Conservation (phyloP, 2,888 invertebrate genomes). For the Epinotia demarniana region DNA sequence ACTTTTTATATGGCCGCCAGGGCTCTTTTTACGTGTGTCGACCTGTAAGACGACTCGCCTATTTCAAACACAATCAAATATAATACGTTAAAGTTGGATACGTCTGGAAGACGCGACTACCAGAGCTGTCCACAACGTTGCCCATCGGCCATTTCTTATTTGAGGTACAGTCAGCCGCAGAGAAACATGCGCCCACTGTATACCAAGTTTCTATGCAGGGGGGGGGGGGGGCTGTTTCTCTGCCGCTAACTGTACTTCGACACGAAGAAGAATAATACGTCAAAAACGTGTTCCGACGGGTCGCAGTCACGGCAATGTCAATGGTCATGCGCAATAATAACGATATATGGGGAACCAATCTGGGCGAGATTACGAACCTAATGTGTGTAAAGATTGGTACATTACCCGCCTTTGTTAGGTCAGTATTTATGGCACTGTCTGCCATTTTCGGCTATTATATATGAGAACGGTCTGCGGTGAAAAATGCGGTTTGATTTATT, state of each 20-base stretch:
- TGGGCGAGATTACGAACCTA: constrained; percentile 41
- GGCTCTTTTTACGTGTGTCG: no score
- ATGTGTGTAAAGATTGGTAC: constrained; percentile 42
- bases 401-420: constrained; percentile 38
- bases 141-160: no score
- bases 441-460: constrained; percentile 32
- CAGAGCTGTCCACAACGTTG: no score
- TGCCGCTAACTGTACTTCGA: no score
- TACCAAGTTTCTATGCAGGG: no score
- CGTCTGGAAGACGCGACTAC: no score
- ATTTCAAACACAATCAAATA: no score
- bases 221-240: no score
- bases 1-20: no score
- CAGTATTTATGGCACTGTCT: constrained; percentile 33
- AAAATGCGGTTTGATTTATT: not conserved
- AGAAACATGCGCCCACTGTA: no score
- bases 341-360: constrained; percentile 43
- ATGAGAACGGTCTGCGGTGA: constrained; percentile 1
- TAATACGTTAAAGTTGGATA: not conserved
- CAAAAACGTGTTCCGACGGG: not conserved
- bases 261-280: not conserved
- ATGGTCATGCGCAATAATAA: constrained; percentile 39
- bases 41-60: no score
- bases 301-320: not conserved
- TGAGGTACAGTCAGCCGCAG: no score